These are phyloP conservation scores for Phocoena phocoena DNA, from an alignment of 2,113 vertebrate species.

Conservation along the genomic window DNA sequence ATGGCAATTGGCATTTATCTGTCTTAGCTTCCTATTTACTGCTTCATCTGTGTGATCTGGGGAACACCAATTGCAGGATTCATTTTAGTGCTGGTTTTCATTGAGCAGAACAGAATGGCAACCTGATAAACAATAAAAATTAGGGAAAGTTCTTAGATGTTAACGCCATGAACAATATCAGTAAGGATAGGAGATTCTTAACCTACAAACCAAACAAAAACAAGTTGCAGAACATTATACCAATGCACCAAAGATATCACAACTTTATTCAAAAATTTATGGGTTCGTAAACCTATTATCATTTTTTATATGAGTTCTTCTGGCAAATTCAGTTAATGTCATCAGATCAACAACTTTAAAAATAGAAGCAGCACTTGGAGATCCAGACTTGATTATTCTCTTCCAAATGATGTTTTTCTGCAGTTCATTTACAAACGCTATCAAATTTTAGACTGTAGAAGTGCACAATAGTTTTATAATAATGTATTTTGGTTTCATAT, in stretches of 20 bases:
- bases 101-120: neutral
- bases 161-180: neutral
- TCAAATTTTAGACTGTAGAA: neutral
- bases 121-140: neutral
- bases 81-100: neutral
- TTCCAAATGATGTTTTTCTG: neutral
- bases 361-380: neutral
- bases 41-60: neutral
- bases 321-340: neutral
- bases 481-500: neutral
- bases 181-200: neutral
- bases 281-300: neutral
- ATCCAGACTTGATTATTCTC: neutral
- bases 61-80: neutral
- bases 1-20: neutral
- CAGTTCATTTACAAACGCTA: slow-evolving; percentile 29
- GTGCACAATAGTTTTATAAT: neutral
- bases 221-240: neutral
- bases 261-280: neutral
- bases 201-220: neutral
- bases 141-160: neutral
- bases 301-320: neutral
- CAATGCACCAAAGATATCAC: neutral
- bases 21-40: neutral
- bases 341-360: slow-evolving; percentile 35